Percentiles rank a stretch among this genome's conserved stretches.
Conservation (phyloP, 2,888 invertebrate genomes). For the Phlogophora meticulosa region DNA sequence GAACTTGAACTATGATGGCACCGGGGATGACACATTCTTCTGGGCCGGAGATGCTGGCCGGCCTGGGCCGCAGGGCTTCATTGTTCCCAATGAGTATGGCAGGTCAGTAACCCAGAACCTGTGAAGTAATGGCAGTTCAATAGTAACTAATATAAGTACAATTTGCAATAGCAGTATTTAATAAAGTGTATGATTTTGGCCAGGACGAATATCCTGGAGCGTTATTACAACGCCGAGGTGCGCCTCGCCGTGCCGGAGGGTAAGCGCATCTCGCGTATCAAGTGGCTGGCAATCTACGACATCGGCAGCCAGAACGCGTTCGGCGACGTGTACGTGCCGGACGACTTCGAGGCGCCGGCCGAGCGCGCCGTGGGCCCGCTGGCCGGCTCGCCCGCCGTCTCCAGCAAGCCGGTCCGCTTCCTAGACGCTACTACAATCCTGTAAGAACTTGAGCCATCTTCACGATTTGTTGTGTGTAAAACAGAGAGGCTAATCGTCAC, state of each 20-base stretch:
- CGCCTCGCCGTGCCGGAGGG: constrained; percentile 95
- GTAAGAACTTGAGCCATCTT: constrained; percentile 67
- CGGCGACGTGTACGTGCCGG: constrained; percentile 97
- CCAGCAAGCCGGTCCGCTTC: constrained; percentile 94
- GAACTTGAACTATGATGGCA: constrained; percentile 97
- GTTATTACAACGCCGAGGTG: constrained; percentile 97
- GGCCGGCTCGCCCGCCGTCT: constrained; percentile 88
- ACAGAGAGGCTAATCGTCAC: background rate
- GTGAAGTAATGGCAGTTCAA: no score
- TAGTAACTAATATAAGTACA: no score
- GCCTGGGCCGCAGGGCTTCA: constrained; percentile 97
- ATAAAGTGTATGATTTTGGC: constrained; percentile 69
- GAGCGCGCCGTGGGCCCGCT: constrained; percentile 90
- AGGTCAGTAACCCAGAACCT: constrained; percentile 90
- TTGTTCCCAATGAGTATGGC: constrained; percentile 96
- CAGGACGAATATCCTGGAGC: constrained; percentile 96
- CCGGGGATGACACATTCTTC: constrained; percentile 97
- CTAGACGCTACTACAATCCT: constrained; percentile 95
- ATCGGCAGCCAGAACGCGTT: constrained; percentile 96
- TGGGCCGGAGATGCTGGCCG: constrained; percentile 97
- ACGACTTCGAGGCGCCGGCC: constrained; percentile 96
- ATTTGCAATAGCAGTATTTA: no score
- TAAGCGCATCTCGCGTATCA: constrained; percentile 96
- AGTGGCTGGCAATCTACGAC: constrained; percentile 97
- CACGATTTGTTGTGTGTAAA: no score